These are phyloP conservation scores for Egretta garzetta DNA, from an alignment of 2,113 vertebrate species.

Conservation along the genomic window DNA sequence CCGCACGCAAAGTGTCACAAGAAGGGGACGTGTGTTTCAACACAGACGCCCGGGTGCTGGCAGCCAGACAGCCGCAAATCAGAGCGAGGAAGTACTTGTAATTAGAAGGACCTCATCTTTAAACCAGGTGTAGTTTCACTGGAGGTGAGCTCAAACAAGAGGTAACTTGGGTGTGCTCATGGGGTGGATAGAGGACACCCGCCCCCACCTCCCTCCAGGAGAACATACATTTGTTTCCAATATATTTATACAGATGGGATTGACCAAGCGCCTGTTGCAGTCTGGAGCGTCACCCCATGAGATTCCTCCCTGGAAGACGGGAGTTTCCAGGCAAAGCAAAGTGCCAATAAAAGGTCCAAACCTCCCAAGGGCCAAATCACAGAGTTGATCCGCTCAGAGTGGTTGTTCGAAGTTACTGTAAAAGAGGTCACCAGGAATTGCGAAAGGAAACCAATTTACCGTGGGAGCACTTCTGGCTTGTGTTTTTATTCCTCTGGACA, in stretches of 20 bases:
- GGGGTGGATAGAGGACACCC: not conserved
- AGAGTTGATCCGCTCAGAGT: fast-evolving
- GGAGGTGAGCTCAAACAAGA: not conserved
- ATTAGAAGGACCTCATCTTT: not conserved
- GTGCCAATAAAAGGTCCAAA: not conserved
- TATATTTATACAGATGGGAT: not conserved
- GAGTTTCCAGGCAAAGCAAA: not conserved
- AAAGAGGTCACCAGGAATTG: not conserved
- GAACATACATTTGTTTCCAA: not conserved
- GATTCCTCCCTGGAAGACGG: not conserved
- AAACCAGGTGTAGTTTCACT: not conserved
- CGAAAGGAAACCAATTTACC: not conserved
- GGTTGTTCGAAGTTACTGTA: not conserved
- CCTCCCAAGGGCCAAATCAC: not conserved
- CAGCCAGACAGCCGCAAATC: not conserved
- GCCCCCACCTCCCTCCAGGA: not conserved
- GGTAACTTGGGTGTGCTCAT: fast-evolving
- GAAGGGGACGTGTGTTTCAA: not conserved
- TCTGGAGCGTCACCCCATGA: not conserved
- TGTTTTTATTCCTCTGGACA: not conserved
- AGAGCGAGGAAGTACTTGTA: not conserved
- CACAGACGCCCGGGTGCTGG: not conserved
- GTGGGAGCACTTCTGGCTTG: not conserved
- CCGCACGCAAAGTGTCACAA: fast-evolving
- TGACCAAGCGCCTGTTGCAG: not conserved